Base-by-base conservation (phyloP, 2,113 vertebrate species). In the Otis tarda region DNA sequence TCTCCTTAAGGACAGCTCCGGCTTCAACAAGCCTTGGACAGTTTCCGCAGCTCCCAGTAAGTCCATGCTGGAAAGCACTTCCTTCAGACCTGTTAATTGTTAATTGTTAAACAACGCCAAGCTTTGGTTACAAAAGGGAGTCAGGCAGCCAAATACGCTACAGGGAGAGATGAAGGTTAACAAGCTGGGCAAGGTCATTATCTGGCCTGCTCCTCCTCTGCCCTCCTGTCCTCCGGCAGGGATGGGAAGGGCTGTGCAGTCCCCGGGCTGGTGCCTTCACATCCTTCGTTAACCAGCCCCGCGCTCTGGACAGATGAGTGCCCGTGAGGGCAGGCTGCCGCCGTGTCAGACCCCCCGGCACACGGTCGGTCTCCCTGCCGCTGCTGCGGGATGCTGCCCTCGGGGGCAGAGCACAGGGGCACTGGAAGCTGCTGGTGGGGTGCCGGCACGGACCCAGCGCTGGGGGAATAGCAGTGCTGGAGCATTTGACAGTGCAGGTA, bases 91-190 rank as follows among this genome's bases (percentile, higher is more conserved):
- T 86, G 74, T 85, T n/a, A n/a, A n/a, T n/a, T n/a, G n/a, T n/a
- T 95, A 97, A 95, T 92, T 94, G 91, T 95, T 94, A 95, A 95
- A 92, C 95, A 56, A 7, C 64, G 14, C 68, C 7, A 4, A 1
- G 0, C 22, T 75, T 74, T 82, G 76, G 93, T 89, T 76, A n/a
- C 73, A 37, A 65, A 71, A 49, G 60, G 69, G n/a, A 78, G 59
- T 43, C 37, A 68, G 59, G 73, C 81, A 81, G 71, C 47, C 85
- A 68, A 55, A 75, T 24, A 8, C 1, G 0, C 71, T 45, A 14
- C 28, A 64, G 49, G 87, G 87, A 71, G 86, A 87, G 52, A 50
- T 71, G 87, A 86, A 95, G 79, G 87, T 97, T 69, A 95, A 73
- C 53, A 3, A 77, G 56, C 68, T 87, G 84, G 89, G 60, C 82